These are phyloP conservation scores for Copidosoma aretas DNA, from an alignment of 2,888 invertebrate species.

Conservation along the genomic window DNA sequence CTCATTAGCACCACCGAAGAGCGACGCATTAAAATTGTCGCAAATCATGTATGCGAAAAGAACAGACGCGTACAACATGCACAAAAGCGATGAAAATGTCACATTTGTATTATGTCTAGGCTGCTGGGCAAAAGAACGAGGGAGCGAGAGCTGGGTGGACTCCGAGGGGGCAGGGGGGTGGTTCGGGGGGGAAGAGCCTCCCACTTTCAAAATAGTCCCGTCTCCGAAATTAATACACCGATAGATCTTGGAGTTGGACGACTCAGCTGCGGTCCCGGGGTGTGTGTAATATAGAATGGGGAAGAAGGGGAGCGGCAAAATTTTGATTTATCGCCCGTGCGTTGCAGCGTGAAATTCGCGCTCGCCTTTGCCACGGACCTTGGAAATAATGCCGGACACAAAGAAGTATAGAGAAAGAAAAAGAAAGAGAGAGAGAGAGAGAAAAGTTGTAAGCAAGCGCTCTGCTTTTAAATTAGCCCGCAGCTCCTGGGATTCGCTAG, in stretches of 20 bases:
- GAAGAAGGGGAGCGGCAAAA: neutral
- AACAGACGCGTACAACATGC: neutral
- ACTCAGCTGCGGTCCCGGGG: too few relatives aligned
- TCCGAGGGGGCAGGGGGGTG: too few relatives aligned
- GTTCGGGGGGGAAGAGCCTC: neutral
- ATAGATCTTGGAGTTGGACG: slow-evolving; percentile 12
- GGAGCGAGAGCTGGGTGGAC: too few relatives aligned
- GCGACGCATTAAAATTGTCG: neutral
- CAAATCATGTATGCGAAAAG: neutral
- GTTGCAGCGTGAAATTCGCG: neutral
- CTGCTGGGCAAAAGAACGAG: neutral
- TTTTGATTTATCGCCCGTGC: slow-evolving; percentile 21
- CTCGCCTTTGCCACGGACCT: neutral
- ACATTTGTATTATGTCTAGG: neutral
- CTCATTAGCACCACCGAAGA: too few relatives aligned
- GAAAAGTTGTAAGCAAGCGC: neutral
- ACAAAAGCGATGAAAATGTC: slow-evolving; percentile 17
- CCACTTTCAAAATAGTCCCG: slow-evolving; percentile 18
- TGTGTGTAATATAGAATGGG: neutral
- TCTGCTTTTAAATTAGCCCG: slow-evolving; percentile 17
- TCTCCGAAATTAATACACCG: slow-evolving; percentile 17
- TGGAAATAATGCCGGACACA: slow-evolving; percentile 2
- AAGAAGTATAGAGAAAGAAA: slow-evolving; percentile 16
- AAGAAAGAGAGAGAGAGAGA: too few relatives aligned
- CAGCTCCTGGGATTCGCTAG: neutral